These are phyloP conservation scores for Piaya cayana DNA, from an alignment of 2,113 vertebrate genomes.

Conservation along the genomic window DNA sequence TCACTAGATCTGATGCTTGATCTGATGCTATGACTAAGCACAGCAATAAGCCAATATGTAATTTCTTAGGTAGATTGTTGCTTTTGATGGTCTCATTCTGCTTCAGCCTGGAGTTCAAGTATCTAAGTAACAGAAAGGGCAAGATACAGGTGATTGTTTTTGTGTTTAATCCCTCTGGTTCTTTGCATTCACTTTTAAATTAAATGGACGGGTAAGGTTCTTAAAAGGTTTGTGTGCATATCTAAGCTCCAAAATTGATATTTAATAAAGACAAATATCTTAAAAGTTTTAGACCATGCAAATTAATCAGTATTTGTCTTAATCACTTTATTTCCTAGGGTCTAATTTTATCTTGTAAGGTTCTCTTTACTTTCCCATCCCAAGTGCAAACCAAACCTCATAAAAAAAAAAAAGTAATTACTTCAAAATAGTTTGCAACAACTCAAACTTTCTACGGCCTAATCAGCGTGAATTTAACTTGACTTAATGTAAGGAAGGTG, in stretches of 20 bases:
- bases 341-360: background rate
- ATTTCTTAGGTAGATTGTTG: background rate
- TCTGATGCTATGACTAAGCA: background rate
- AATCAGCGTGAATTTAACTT: background rate
- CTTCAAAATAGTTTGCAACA: background rate
- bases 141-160: background rate
- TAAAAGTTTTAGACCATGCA: background rate
- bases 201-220: background rate
- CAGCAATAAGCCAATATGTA: background rate
- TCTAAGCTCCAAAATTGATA: background rate
- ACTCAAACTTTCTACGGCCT: background rate
- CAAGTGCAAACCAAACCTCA: background rate
- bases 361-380: background rate
- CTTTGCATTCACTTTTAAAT: background rate
- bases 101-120: background rate
- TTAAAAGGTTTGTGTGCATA: background rate
- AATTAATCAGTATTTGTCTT: background rate
- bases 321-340: background rate
- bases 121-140: background rate
- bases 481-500: slow-evolving; percentile 11
- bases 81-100: background rate
- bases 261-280: background rate
- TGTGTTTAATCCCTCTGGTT: background rate
- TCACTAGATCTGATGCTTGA: background rate
- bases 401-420: background rate